Conservation (phyloP, 2,113 vertebrate species). For the Albula goreensis region DNA sequence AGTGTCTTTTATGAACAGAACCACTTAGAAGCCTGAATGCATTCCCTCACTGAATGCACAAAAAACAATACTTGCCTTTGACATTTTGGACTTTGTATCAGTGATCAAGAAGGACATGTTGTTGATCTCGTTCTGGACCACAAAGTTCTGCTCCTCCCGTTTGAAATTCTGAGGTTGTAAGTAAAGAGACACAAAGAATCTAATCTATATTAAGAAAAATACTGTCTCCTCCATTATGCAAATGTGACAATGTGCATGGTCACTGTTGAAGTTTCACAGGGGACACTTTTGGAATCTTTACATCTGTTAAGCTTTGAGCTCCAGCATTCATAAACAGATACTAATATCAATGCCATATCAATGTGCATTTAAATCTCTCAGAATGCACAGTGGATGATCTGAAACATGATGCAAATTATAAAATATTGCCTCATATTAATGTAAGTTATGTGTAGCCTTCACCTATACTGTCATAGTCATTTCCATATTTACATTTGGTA, state of each 20-base stretch:
- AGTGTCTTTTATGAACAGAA: too few species aligned
- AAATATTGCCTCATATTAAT: not conserved
- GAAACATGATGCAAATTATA: not conserved
- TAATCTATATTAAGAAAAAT: not conserved
- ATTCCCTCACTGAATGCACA: not conserved
- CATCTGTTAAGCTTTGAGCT: not conserved
- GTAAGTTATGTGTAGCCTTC: not conserved
- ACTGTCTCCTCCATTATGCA: slow-evolving; percentile 4
- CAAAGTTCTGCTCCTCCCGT: slow-evolving; percentile 95
- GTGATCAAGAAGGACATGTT: slow-evolving; percentile 98
- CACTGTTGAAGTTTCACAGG: not conserved
- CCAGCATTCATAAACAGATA: not conserved
- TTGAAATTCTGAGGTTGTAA: slow-evolving; percentile 86
- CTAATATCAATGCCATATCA: not conserved
- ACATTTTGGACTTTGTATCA: slow-evolving; percentile 95
- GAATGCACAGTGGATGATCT: not conserved
- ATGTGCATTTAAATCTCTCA: not conserved
- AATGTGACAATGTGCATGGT: not conserved
- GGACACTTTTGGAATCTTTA: not conserved
- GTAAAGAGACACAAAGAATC: slow-evolving; percentile 11
- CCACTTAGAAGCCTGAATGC: too few species aligned
- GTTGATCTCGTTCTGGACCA: slow-evolving; percentile 98
- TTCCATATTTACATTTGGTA: not conserved
- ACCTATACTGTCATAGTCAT: not conserved
- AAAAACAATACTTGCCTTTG: slow-evolving; percentile 76